phyloP scores from a whole-genome alignment of 2,888 invertebrate species.

The Ecdyonurus torrentis region DNA sequence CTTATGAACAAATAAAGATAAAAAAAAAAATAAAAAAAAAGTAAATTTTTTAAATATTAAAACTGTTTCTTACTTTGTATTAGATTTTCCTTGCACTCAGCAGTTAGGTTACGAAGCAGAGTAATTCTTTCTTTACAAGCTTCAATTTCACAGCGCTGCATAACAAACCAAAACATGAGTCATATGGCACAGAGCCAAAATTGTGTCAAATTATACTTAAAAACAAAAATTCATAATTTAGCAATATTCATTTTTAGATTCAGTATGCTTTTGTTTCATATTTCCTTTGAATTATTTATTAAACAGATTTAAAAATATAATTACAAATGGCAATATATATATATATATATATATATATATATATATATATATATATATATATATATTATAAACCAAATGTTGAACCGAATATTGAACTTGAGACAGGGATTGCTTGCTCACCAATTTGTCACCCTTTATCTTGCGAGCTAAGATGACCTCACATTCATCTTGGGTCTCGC shows the following conservation, averaged over 20 bases:
- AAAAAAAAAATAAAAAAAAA: conserved; percentile 12
- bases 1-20: background rate
- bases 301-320: too few species aligned
- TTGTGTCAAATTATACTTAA: too few species aligned
- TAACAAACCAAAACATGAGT: too few species aligned
- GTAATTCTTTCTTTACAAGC: conserved; percentile 38
- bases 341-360: too few species aligned
- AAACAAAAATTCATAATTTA: background rate
- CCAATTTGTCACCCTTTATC: conserved; percentile 28
- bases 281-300: too few species aligned
- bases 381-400: too few species aligned
- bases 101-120: conserved; percentile 35
- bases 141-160: conserved; percentile 39
- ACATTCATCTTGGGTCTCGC: conserved; percentile 37
- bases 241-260: conserved; percentile 2
- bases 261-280: too few species aligned
- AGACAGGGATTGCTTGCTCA: conserved; percentile 15
- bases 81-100: conserved; percentile 32
- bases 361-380: too few species aligned
- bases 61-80: conserved; percentile 21
- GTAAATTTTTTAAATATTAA: conserved; percentile 17
- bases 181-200: too few species aligned
- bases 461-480: conserved; percentile 31
- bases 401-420: too few species aligned
- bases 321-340: too few species aligned